These are phyloP conservation scores for Pyrocephalus nanus DNA, from an alignment of 2,797 vertebrate genomes.

Conservation along the genomic window DNA sequence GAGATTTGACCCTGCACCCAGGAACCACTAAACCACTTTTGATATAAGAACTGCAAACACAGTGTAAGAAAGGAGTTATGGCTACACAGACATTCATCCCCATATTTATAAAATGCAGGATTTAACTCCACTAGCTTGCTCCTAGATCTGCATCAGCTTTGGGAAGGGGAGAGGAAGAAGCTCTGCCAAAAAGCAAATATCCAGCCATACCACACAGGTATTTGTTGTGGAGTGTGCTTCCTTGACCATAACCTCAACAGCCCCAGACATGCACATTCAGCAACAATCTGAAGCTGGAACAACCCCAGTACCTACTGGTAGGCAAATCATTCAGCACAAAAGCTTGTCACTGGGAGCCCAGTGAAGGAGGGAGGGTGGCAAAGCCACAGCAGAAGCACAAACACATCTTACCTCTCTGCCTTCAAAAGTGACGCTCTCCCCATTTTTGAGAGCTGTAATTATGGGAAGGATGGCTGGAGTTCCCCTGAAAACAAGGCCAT, in stretches of 20 bases:
- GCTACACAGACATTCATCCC: neutral
- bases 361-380: neutral
- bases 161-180: neutral
- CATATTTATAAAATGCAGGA: neutral
- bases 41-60: neutral
- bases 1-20: neutral
- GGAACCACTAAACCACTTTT: neutral
- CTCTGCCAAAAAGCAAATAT: neutral
- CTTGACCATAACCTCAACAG: neutral
- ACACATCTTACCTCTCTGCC: slow-evolving; percentile 84
- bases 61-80: neutral
- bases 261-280: neutral
- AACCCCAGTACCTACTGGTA: fast-evolving
- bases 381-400: neutral
- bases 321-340: neutral
- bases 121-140: neutral
- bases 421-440: slow-evolving; percentile 81
- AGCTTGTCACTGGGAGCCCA: neutral
- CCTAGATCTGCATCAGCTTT: neutral
- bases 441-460: slow-evolving; percentile 84
- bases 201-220: neutral
- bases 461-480: slow-evolving; percentile 89
- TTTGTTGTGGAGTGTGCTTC: neutral
- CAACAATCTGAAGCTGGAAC: neutral
- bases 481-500: slow-evolving; percentile 76